These are phyloP conservation scores for Sapayoa aenigma DNA, from an alignment of 2,113 vertebrate species.

Conservation along the genomic window DNA sequence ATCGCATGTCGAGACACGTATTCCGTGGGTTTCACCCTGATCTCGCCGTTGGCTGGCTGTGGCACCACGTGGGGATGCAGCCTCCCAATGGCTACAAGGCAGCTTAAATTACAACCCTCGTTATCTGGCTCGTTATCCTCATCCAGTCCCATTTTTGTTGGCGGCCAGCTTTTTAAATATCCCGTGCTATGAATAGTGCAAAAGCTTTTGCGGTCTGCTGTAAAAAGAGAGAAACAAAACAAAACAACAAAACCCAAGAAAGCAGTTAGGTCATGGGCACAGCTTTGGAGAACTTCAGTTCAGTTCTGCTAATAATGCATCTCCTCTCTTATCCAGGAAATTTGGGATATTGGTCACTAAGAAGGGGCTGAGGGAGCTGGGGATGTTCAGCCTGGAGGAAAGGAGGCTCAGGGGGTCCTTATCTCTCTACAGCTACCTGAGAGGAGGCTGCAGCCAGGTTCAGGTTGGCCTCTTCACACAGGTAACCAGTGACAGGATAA, in stretches of 20 bases:
- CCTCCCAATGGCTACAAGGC: slow-evolving; percentile 95
- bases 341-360: neutral
- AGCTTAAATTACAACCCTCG: slow-evolving; percentile 96
- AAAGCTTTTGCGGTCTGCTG: slow-evolving; percentile 97
- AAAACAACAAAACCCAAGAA: neutral
- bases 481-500: neutral
- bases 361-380: neutral
- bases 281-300: neutral
- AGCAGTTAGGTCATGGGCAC: neutral
- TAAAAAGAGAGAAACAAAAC: neutral
- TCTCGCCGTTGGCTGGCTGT: slow-evolving; percentile 88
- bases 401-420: neutral
- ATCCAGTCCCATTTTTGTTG: slow-evolving; percentile 96
- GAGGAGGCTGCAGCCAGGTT: neutral
- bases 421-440: neutral
- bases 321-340: neutral
- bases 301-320: neutral
- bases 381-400: neutral
- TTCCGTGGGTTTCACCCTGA: slow-evolving; percentile 94
- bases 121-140: slow-evolving; percentile 96
- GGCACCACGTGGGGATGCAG: slow-evolving; percentile 93
- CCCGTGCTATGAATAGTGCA: slow-evolving; percentile 99
- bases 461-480: neutral
- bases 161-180: slow-evolving; percentile 98
- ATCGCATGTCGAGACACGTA: slow-evolving; percentile 97